Conservation (phyloP, 1,140 invertebrate genomes). For the Drosophila mojavensis region DNA sequence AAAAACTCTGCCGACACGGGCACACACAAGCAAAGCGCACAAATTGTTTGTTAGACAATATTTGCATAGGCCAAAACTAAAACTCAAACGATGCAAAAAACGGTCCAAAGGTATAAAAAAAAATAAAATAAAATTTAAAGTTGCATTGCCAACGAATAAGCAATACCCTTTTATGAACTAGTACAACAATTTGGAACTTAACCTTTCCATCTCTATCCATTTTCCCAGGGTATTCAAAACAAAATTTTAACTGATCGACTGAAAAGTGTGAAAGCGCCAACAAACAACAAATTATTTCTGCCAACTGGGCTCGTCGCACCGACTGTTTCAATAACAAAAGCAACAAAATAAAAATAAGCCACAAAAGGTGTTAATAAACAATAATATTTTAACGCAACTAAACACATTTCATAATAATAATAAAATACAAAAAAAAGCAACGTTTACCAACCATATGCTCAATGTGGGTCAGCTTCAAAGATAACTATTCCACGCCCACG, state of each 20-base stretch:
- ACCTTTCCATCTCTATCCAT: too few relatives aligned
- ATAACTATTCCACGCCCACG: neutral
- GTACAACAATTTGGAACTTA: too few relatives aligned
- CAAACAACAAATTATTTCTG: constrained; percentile 11
- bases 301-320: constrained; percentile 10
- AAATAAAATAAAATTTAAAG: too few relatives aligned
- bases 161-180: neutral
- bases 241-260: neutral
- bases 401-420: constrained; percentile 8
- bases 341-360: constrained; percentile 6
- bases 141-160: neutral
- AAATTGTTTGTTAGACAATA: constrained; percentile 33
- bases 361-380: constrained; percentile 23
- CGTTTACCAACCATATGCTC: constrained; percentile 19
- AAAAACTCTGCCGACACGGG: constrained; percentile 3
- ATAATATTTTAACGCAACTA: constrained; percentile 24
- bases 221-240: constrained; percentile 13
- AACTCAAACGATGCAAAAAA: constrained; percentile 1
- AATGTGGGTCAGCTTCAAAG: constrained; percentile 29
- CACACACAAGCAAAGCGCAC: neutral
- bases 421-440: neutral
- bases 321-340: constrained; percentile 6
- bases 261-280: constrained; percentile 37
- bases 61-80: constrained; percentile 15
- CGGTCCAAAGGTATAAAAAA: neutral